Conservation (phyloP, 2,797 vertebrate species). For the Cirrhinus molitorella region DNA sequence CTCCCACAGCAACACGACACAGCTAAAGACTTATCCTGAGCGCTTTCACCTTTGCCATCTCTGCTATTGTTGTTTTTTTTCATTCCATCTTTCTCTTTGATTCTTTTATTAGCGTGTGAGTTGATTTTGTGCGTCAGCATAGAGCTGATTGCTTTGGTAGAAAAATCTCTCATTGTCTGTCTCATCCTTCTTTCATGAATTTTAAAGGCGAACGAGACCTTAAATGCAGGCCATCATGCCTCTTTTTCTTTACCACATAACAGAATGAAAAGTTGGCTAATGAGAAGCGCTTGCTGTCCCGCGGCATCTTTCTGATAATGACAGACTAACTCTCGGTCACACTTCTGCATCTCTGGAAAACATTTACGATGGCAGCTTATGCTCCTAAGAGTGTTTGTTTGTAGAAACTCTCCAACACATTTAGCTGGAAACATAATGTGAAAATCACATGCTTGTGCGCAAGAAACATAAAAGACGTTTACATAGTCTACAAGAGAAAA, state of each 20-base stretch:
- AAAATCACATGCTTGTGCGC: neutral
- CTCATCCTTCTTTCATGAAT: constrained; percentile 4
- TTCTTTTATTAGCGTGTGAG: constrained; percentile 48
- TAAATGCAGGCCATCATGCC: constrained; percentile 19
- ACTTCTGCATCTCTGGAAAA: constrained; percentile 35
- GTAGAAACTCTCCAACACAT: constrained; percentile 13
- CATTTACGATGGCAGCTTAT: constrained; percentile 37
- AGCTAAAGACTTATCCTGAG: constrained; percentile 14
- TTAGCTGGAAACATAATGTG: constrained; percentile 27
- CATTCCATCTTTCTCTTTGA: neutral
- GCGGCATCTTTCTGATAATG: constrained; percentile 51
- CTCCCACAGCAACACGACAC: constrained; percentile 16
- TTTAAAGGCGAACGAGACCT: constrained; percentile 11
- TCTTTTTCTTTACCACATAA: constrained; percentile 40
- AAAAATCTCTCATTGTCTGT: neutral
- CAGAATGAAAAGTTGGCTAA: constrained; percentile 46
- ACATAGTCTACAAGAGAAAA: too few species aligned
- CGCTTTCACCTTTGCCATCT: neutral
- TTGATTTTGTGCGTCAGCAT: constrained; percentile 49
- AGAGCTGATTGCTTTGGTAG: constrained; percentile 28
- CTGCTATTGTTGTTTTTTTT: neutral
- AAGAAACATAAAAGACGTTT: neutral
- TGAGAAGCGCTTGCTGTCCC: constrained; percentile 33
- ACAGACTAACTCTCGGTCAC: constrained; percentile 54
- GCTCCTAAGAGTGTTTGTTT: constrained; percentile 32